Evolutionary conservation across 2,797 vertebrate genomes (phyloP), one percentile per base, ranked within the genome.

Genomic region (Chelon auratus): DNA sequence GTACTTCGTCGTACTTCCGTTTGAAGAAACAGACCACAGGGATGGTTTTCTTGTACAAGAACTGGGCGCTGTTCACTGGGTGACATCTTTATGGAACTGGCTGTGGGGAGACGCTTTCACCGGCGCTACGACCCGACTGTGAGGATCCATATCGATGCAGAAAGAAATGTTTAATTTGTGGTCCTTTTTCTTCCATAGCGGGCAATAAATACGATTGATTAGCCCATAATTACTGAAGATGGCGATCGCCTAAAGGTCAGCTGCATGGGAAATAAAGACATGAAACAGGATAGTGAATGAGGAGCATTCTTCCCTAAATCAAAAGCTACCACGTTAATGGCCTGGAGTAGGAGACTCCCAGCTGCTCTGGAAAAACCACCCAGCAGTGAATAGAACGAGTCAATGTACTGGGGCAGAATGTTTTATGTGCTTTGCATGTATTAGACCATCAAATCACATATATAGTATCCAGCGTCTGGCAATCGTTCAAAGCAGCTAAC

Each of bases 161-260:
- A 47, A 55, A 51, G 65, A 67, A 42, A 17, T 7, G 48, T 62
- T 56, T 33, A 33, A 66, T 82, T 62, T 78, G 54, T 58, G 11
- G 37, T 15, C 37, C 45, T 20, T 66, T 78, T 55, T 80, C 66
- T 82, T 76, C 62, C 14, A 39, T n/a, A 45, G 26, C 17, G 0
- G 53, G 53, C 82, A 77, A 73, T 85, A 73, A 85, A 85, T 64
- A 73, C 51, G 67, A 88, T 70, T 77, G 84, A 91, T 87, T 83
- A 58, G 48, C 36, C 52, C 53, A 66, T 80, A 62, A 84, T 77
- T 65, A 40, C 57, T 26, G 50, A 77, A 50, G 59, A 64, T 58
- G 70, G 73, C 55, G 69, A 77, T 77, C 5, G 52, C 76, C 74
- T 50, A 24, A 76, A 87, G 81, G 53, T 77, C 67, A 37, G 67